These are phyloP conservation scores for Limnephilus marmoratus DNA, from an alignment of 2,888 invertebrate species.

Conservation along the genomic window DNA sequence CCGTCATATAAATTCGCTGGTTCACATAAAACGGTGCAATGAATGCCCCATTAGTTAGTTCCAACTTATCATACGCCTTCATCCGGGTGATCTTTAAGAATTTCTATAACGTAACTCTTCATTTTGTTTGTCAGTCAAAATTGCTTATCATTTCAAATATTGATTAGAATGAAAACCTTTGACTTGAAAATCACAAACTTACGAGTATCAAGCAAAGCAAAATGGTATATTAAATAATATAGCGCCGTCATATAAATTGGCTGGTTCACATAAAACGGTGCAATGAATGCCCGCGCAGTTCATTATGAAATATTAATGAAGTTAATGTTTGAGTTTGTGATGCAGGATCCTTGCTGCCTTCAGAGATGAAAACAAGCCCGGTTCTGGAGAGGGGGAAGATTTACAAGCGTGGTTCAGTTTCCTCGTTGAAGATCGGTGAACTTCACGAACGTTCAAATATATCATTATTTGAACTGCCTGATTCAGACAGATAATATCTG, in stretches of 20 bases:
- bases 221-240: not conserved
- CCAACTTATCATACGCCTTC: no score
- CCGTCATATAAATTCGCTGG: not conserved
- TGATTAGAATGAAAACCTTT: no score
- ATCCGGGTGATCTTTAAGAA: no score
- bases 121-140: no score
- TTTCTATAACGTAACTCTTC: no score
- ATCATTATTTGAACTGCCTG: not conserved
- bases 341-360: slow-evolving; percentile 11
- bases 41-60: no score
- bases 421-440: not conserved
- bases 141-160: not conserved
- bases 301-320: slow-evolving; percentile 45
- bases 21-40: not conserved
- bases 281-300: not conserved
- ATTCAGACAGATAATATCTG: not conserved
- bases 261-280: not conserved
- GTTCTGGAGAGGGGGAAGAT: not conserved
- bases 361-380: slow-evolving; percentile 3
- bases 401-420: not conserved
- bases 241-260: not conserved
- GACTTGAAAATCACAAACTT: not conserved
- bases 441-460: not conserved
- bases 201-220: not conserved
- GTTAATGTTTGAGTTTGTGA: slow-evolving; percentile 33